Conservation (phyloP, 2,797 vertebrate genomes). For the Microctenopoma stevenorrisi region DNA sequence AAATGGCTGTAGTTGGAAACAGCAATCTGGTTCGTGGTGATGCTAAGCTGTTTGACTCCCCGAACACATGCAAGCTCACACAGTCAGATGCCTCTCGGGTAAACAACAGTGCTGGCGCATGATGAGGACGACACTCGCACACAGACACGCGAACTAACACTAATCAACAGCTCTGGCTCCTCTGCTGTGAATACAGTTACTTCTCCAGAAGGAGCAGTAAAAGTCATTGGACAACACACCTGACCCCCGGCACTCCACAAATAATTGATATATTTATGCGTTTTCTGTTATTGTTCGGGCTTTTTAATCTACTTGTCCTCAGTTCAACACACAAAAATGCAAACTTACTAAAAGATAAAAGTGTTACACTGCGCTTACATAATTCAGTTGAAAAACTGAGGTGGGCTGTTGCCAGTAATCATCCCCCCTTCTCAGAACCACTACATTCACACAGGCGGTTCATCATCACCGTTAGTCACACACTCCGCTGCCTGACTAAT, state of each 20-base stretch:
- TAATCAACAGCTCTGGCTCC: slow-evolving; percentile 7
- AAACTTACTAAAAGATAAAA: neutral
- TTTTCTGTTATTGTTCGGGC: no score
- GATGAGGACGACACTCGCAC: slow-evolving; percentile 18
- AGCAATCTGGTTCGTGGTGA: slow-evolving; percentile 43
- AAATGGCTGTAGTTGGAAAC: slow-evolving; percentile 62
- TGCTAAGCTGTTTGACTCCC: slow-evolving; percentile 18
- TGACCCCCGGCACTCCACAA: neutral
- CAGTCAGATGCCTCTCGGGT: slow-evolving; percentile 9
- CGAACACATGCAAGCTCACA: neutral
- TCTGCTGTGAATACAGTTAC: slow-evolving; percentile 26
- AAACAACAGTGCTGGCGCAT: slow-evolving; percentile 19
- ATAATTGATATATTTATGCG: neutral
- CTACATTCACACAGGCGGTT: neutral
- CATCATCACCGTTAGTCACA: neutral
- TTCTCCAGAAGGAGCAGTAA: slow-evolving; percentile 2
- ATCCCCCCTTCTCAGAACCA: neutral
- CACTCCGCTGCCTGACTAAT: neutral
- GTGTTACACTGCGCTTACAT: neutral
- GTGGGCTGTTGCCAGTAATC: neutral
- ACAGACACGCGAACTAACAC: slow-evolving; percentile 1
- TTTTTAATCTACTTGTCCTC: neutral
- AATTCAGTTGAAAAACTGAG: neutral
- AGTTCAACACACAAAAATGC: no score
- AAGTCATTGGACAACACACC: no score